Conservation (phyloP, 1,140 invertebrate species). For the Trichogramma pretiosum region DNA sequence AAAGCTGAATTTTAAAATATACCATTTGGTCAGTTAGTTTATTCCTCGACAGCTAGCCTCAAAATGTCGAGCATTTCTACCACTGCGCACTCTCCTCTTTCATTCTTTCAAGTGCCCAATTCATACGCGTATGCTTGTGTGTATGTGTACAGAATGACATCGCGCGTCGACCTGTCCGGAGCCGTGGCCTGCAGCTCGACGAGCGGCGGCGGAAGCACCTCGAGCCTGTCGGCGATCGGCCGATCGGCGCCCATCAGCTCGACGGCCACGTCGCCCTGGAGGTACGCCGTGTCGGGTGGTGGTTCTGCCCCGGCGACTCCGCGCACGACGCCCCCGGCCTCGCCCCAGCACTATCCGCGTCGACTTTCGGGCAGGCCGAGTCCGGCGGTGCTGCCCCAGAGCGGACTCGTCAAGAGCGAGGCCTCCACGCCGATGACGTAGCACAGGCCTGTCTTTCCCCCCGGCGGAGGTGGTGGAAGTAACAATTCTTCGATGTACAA, state of each 20-base stretch:
- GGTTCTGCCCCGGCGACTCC: conserved; percentile 50
- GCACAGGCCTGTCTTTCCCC: conserved; percentile 10
- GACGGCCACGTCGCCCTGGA: conserved; percentile 46
- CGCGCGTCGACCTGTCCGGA: conserved; percentile 54
- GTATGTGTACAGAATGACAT: conserved; percentile 50
- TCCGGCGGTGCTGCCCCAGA: conserved; percentile 12
- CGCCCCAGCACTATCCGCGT: conserved; percentile 46
- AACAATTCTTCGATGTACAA: no score
- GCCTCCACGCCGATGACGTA: conserved; percentile 16
- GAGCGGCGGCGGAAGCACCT: conserved; percentile 34
- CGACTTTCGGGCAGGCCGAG: conserved; percentile 20
- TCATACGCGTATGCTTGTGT: not conserved
- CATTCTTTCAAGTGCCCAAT: no score
- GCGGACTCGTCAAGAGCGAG: conserved; percentile 13
- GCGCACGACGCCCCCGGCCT: conserved; percentile 46
- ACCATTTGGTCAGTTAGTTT: no score
- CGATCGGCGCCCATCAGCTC: conserved; percentile 26
- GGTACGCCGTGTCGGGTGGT: conserved; percentile 32
- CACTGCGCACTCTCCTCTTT: no score
- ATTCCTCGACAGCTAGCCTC: no score
- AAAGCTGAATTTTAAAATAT: no score
- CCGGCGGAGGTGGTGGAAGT: no score
- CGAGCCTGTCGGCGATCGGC: conserved; percentile 27
- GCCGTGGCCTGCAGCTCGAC: conserved; percentile 46
- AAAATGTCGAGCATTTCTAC: no score